A percentile compares a stretch with the other conserved stretches of the same genome.
Evolutionary conservation across 2,888 invertebrate species (phyloP).

Genomic region (Drosophila mettleri): DNA sequence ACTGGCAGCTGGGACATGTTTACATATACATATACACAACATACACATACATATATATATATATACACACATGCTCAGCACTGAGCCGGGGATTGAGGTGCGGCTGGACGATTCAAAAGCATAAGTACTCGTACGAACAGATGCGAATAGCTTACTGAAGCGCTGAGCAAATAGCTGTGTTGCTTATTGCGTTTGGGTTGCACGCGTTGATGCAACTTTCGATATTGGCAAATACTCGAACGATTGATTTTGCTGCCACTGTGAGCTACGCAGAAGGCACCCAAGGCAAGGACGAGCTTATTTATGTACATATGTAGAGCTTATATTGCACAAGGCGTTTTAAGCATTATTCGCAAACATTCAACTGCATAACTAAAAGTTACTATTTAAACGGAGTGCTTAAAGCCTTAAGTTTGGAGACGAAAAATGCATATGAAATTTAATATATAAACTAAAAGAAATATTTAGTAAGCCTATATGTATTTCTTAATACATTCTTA

Average conservation of each 20-base stretch:
- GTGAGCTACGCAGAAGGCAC: background rate
- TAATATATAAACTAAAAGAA: too few species aligned
- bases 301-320: slow-evolving; percentile 2
- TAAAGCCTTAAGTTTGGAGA: background rate
- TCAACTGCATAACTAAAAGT: background rate
- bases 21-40: slow-evolving; percentile 34
- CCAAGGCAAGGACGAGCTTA: background rate
- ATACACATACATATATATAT: slow-evolving; percentile 6
- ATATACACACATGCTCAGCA: slow-evolving; percentile 3
- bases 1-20: slow-evolving; percentile 66
- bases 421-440: background rate
- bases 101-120: background rate
- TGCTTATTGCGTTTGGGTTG: slow-evolving; percentile 45
- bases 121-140: slow-evolving; percentile 30
- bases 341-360: slow-evolving; percentile 14
- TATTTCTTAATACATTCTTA: too few species aligned
- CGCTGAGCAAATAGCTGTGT: slow-evolving; percentile 56
- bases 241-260: background rate
- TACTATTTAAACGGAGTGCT: background rate
- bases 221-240: slow-evolving; percentile 41
- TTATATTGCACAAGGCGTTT: slow-evolving; percentile 19
- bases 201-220: slow-evolving; percentile 27
- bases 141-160: slow-evolving; percentile 44
- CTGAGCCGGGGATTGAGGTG: background rate
- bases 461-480: too few species aligned